Base-by-base conservation (phyloP, 1,140 invertebrate genomes). In the Magallana angulata region DNA sequence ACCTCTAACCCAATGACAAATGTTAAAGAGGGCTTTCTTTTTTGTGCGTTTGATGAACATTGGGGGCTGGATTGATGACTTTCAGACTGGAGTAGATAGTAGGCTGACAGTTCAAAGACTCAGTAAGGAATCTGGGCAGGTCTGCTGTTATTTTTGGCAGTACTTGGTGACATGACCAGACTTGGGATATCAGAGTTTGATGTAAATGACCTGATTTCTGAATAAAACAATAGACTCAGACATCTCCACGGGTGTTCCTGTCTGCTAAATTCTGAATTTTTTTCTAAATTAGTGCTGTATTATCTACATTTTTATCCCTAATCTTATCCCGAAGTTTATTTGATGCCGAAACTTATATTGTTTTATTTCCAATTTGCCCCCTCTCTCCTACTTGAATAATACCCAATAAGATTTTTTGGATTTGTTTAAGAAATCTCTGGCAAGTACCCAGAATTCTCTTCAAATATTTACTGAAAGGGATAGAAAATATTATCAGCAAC, bases 401-500 rank as follows among this genome's bases (percentile, higher is more conserved):
- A 24, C 68, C 68, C 68, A 71, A 71, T 30, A 24, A 11, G 30
- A 11, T 71, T 18, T 71, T 71, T 71, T 1, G 48, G 68, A 24
- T 71, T 71, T 24, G n/a, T 71, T 11, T 71, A 71, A 71, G 68
- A 71, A 71, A 71, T 71, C n/a, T 71, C 24, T 71, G 68, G 68
- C 68, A 71, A 36, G 7, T 24, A 18, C n/a, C 68, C 68, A 71
- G 68, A 12, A 62, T 11, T 71, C 18, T 71, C 68, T 71, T 11
- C 68, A 71, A 71, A 71, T 71, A 71, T 71, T 71, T 71, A 71
- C 68, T 30, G 68, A 71, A 71, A 71, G 68, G 24, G 68, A 71
- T 71, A 71, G 68, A 71, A 71, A 71, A 71, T 71, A 71, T 71
- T 71, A 71, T 71, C 68, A 71, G 68, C n/a, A 18, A 71, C n/a